Evolutionary conservation across 2,113 vertebrate genomes (phyloP), one percentile per base, ranked within the genome.

Genomic region (Isichthys henryi): DNA sequence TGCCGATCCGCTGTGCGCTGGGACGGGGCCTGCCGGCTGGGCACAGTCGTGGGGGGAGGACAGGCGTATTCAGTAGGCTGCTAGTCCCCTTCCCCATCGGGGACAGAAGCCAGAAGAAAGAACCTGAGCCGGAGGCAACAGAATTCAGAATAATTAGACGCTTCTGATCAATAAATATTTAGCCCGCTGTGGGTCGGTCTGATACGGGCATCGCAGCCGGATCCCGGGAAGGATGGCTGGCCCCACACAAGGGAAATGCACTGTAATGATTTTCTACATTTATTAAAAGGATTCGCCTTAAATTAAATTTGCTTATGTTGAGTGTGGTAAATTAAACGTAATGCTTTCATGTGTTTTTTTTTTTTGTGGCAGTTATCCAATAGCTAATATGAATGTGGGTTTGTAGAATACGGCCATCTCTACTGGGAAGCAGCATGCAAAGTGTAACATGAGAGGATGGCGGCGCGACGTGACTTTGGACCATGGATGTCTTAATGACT

Each of bases 161-260:
- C 93, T 91, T 95, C 95, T 96, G 96, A 96, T 97, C 96, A 96
- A 96, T 97, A 96, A 86, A 94, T 95, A 88, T 90, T 88, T 90
- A 90, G 43, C 80, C 53, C 17, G 80, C 77, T 27, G 84, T 88
- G 88, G 53, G 8, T 90, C 46, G 50, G 74, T 49, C 86, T 45
- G 70, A 83, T 46, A 74, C 6, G 52, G n/a, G 87, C 89, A 83
- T 21, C 43, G 21, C 31, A 48, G 43, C 83, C 82, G 66, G 56
- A 74, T 85, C 19, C 46, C 1, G n/a, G 43, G 13, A 19, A 82
- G 56, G 21, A 70, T 90, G 43, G 87, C n/a, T 83, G 86, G n/a
- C 62, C 88, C 27, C 39, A 46, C 91, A 91, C 89, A 84, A 50
- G 91, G 91, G 90, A 91, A 89, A 86, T 27, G 58, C 74, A 83